Conservation (phyloP, 2,797 vertebrate genomes). For the Valencia hispanica region DNA sequence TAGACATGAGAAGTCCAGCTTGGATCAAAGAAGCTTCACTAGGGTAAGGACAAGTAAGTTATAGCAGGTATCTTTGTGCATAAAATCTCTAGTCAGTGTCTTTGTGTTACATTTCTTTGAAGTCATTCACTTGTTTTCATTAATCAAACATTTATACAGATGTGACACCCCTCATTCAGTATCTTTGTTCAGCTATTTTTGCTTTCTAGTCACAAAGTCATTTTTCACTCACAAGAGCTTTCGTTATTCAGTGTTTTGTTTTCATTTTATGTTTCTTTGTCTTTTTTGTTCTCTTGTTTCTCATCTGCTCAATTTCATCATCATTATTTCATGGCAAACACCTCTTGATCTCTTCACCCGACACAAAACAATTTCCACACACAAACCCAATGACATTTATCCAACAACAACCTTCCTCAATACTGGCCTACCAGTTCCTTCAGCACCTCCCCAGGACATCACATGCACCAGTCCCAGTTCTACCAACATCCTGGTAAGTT, state of each 20-base stretch:
- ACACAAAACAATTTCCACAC: slow-evolving; percentile 54
- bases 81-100: slow-evolving; percentile 80
- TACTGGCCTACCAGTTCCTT: slow-evolving; percentile 87
- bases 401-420: slow-evolving; percentile 59
- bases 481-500: slow-evolving; percentile 98
- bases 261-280: slow-evolving; percentile 91
- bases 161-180: slow-evolving; percentile 86
- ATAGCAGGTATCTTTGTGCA: slow-evolving; percentile 88
- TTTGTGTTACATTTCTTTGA: slow-evolving; percentile 68
- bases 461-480: slow-evolving; percentile 94
- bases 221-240: slow-evolving; percentile 61
- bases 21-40: slow-evolving; percentile 64
- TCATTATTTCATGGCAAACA: slow-evolving; percentile 80
- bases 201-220: slow-evolving; percentile 61
- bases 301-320: slow-evolving; percentile 80
- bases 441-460: slow-evolving; percentile 96
- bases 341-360: slow-evolving; percentile 74
- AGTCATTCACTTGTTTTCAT: slow-evolving; percentile 74
- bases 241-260: slow-evolving; percentile 76
- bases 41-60: slow-evolving; percentile 72
- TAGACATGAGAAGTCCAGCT: slow-evolving; percentile 52
- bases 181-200: slow-evolving; percentile 73
- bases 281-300: slow-evolving; percentile 80
- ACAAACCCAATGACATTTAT: slow-evolving; percentile 68
- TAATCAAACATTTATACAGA: slow-evolving; percentile 81